These are phyloP conservation scores for Tinamus guttatus DNA, from an alignment of 2,113 vertebrate species.

Conservation along the genomic window DNA sequence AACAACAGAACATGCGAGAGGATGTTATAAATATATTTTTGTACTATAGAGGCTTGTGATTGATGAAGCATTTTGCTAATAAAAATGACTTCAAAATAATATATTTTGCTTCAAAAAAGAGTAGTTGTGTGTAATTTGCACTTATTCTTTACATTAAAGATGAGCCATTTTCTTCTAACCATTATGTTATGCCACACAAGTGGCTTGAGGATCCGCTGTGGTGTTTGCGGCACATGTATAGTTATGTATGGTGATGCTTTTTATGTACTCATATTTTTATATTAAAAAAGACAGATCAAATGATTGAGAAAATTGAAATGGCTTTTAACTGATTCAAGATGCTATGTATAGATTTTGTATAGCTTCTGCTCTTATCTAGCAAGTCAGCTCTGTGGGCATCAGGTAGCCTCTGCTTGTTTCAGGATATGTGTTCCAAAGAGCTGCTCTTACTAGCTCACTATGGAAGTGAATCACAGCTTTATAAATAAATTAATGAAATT, in stretches of 20 bases:
- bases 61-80: neutral
- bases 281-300: neutral
- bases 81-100: neutral
- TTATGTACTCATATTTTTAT: neutral
- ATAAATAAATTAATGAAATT: conserved; percentile 5
- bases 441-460: neutral
- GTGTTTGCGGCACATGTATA: neutral
- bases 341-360: neutral
- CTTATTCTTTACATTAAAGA: neutral
- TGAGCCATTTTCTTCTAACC: neutral
- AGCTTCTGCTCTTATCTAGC: neutral
- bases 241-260: neutral
- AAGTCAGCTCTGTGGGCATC: neutral
- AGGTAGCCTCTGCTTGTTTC: neutral
- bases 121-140: neutral
- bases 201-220: neutral
- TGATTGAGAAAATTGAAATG: neutral
- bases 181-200: neutral
- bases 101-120: neutral
- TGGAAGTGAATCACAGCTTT: neutral
- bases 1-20: neutral
- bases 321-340: neutral
- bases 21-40: neutral
- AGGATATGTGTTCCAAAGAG: neutral
- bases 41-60: neutral